Evolutionary conservation across 2,113 vertebrate genomes (phyloP).

Genomic region (Sylvia atricapilla): DNA sequence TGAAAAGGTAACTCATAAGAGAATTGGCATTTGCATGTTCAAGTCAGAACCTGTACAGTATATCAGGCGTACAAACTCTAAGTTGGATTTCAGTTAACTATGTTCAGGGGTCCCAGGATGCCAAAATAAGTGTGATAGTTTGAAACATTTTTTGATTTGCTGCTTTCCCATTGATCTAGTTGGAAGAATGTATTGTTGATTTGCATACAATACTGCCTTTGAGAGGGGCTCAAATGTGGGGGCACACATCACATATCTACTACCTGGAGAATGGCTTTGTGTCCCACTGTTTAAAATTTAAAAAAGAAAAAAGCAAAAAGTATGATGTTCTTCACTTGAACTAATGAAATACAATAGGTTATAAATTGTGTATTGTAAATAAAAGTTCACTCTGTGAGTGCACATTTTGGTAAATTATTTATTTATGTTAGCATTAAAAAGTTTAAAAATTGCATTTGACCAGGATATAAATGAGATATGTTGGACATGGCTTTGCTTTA

Average conservation of each 20-base stretch:
- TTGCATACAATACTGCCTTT: slow-evolving; percentile 83
- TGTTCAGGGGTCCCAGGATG: slow-evolving; percentile 87
- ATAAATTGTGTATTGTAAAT: slow-evolving; percentile 98
- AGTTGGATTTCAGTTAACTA: slow-evolving; percentile 77
- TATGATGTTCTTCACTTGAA: slow-evolving; percentile 83
- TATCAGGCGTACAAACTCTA: slow-evolving; percentile 78
- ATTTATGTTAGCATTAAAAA: slow-evolving; percentile 98
- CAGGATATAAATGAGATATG: slow-evolving; percentile 82
- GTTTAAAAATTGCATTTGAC: slow-evolving; percentile 88
- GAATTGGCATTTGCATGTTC: slow-evolving; percentile 79
- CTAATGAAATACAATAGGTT: slow-evolving; percentile 91
- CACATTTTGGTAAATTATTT: slow-evolving; percentile 99
- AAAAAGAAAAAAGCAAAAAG: slow-evolving; percentile 72
- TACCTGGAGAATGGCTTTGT: slow-evolving; percentile 76
- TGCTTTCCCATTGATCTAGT: slow-evolving; percentile 81
- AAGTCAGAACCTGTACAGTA: slow-evolving; percentile 79
- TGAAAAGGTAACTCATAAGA: slow-evolving; percentile 75
- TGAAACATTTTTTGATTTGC: slow-evolving; percentile 80
- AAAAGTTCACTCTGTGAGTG: slow-evolving; percentile 99
- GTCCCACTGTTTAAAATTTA: slow-evolving; percentile 70
- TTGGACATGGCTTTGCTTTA: slow-evolving; percentile 80
- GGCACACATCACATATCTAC: slow-evolving; percentile 78
- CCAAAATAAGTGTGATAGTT: slow-evolving; percentile 82
- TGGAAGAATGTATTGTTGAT: slow-evolving; percentile 78
- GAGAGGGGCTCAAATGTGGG: slow-evolving; percentile 76